Conservation (phyloP, 2,797 vertebrate species). For the Mormyrops attenuatus region DNA sequence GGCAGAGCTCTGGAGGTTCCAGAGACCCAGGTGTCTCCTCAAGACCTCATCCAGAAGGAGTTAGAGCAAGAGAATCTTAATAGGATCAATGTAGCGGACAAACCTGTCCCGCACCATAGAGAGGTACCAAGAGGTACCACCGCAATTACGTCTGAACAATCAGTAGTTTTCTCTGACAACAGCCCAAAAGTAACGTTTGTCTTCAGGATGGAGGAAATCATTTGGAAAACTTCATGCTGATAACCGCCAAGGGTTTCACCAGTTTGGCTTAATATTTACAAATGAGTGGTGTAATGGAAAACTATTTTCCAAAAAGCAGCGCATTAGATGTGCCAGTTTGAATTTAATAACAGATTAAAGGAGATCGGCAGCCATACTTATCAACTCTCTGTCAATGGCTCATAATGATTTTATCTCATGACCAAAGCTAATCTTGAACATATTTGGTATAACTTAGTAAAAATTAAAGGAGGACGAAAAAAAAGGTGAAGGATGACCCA, state of each 20-base stretch:
- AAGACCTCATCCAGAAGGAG: constrained; percentile 47
- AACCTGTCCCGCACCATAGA: constrained; percentile 39
- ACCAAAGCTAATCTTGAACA: neutral
- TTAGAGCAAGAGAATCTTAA: constrained; percentile 55
- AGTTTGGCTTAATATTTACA: neutral
- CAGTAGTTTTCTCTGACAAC: constrained; percentile 67
- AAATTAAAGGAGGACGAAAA: neutral
- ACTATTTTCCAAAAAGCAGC: neutral
- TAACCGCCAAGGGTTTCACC: neutral
- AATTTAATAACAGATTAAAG: neutral
- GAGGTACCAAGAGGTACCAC: constrained; percentile 49
- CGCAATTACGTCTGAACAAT: constrained; percentile 46
- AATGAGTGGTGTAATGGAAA: neutral
- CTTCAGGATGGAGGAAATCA: neutral
- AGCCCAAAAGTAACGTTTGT: constrained; percentile 30
- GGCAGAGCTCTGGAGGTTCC: constrained; percentile 29
- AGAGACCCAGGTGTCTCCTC: constrained; percentile 42
- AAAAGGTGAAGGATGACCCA: neutral
- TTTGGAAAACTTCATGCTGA: too few relatives aligned
- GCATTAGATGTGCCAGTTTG: neutral
- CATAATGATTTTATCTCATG: neutral
- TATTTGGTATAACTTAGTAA: neutral
- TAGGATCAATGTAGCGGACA: constrained; percentile 51
- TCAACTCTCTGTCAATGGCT: neutral
- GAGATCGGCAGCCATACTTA: neutral